Conservation (phyloP, 2,797 vertebrate species). For the Tragelaphus oryx region DNA sequence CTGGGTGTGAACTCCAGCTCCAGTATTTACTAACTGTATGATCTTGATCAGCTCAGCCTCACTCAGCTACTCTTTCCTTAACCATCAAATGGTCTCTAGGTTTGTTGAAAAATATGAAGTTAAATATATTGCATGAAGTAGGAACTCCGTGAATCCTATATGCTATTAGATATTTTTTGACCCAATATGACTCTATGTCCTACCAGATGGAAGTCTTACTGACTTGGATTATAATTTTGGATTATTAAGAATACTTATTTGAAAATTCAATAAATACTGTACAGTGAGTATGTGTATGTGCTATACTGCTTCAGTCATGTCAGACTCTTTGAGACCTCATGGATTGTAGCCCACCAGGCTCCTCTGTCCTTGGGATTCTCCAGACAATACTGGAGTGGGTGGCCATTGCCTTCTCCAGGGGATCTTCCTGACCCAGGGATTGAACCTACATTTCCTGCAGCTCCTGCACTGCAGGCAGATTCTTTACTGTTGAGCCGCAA, state of each 20-base stretch:
- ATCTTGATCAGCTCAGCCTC: neutral
- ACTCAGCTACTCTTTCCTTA: neutral
- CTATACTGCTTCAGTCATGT: neutral
- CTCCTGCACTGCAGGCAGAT: neutral
- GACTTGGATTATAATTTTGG: neutral
- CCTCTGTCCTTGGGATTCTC: neutral
- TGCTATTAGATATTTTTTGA: neutral
- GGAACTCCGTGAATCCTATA: neutral
- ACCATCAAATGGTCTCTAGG: neutral
- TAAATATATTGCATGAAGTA: neutral
- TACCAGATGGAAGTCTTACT: neutral
- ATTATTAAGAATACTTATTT: neutral
- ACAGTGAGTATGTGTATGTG: rapidly evolving
- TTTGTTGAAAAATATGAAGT: neutral
- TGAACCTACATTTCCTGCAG: neutral
- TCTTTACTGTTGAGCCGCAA: neutral
- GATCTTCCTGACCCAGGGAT: neutral
- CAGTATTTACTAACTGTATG: neutral
- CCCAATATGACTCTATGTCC: neutral
- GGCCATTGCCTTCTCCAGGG: neutral
- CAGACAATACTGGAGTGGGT: neutral
- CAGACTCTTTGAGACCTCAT: neutral
- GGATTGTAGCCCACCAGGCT: neutral
- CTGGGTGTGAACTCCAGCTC: neutral
- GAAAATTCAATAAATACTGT: neutral